A percentile compares a stretch with the other conserved stretches of the same genome.
phyloP scores from a whole-genome alignment of 2,797 vertebrate genomes.

The Lophotriccus pileatus region DNA sequence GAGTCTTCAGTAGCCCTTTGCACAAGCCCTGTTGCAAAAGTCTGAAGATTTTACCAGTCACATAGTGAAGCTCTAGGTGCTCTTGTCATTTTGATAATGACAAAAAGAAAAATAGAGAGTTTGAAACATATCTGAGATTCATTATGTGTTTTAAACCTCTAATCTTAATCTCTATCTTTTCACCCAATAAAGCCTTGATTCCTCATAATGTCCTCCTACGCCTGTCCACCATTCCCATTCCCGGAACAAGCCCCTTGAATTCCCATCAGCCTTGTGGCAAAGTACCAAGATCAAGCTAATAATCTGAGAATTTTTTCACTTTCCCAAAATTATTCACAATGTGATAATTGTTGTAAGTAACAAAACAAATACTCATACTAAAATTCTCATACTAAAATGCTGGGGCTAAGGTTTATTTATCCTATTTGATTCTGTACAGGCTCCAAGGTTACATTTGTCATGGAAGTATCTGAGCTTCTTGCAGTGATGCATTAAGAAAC shows the following conservation, averaged over 20 bases:
- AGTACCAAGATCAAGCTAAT: constrained; percentile 28
- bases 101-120: not conserved
- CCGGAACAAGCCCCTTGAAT: not conserved
- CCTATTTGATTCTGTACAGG: not conserved
- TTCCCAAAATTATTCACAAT: not conserved
- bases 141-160: not conserved
- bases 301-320: constrained; percentile 30
- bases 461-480: not conserved
- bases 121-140: not conserved
- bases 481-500: not conserved
- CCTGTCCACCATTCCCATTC: not conserved
- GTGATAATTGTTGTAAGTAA: not conserved
- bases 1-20: not conserved
- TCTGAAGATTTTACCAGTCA: not conserved
- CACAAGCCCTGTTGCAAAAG: not conserved
- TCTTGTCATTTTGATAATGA: not conserved
- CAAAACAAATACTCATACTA: not conserved
- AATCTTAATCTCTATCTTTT: constrained; percentile 5
- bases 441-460: not conserved
- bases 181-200: not conserved
- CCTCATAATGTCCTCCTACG: not conserved
- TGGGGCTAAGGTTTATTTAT: not conserved
- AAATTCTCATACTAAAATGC: not conserved
- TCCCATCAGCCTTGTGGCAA: constrained; percentile 41
- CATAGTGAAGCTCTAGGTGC: not conserved